Base-by-base conservation (phyloP, 2,888 invertebrate genomes). In the Baronia brevicornis region DNA sequence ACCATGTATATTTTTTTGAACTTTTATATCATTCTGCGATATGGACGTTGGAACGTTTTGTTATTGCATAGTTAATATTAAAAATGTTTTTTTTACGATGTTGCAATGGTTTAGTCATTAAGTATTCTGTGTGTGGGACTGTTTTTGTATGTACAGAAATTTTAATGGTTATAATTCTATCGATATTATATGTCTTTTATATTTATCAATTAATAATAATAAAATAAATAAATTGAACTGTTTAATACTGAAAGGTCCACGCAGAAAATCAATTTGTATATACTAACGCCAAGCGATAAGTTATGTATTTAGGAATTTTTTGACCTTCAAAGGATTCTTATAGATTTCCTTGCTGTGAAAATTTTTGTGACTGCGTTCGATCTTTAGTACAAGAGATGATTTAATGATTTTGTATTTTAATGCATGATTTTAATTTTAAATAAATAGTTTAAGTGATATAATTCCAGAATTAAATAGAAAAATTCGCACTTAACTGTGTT, bases 1-100 rank as follows among this genome's bases (percentile, higher is more conserved):
- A 69, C 70, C 69, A 60, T 82, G 80, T 82, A 82, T 75, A 80
- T 80, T 79, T 80, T 79, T 79, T n/a, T 75, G 66, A 75, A 79
- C 73, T 73, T 75, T 71, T 74, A 77, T 73, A 80, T 71, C 65
- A 54, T 64, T 60, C 70, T 59, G 57, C 52, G 48, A 53, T 52
- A 54, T 12, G 55, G 61, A 66, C 59, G 48, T 47, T 55, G 53
- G 48, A 57, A 52, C 46, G 60, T 67, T 64, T 60, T 55, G 63
- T 63, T 66, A 51, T 53, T 45, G 51, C 52, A 66, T 61, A 62
- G 60, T 60, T 49, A 54, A 54, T 59, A 58, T 53, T 57, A 57
- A 54, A 57, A 38, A 33, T 39, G 18, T 28, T 27, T 33, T 73
- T 68, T 67, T 60, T 63, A 66, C 60, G 55, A 62, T 48, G 64